Percentiles rank a stretch among this genome's conserved stretches.
Conservation (phyloP, 2,113 vertebrate species). For the Hydrolagus affinis region DNA sequence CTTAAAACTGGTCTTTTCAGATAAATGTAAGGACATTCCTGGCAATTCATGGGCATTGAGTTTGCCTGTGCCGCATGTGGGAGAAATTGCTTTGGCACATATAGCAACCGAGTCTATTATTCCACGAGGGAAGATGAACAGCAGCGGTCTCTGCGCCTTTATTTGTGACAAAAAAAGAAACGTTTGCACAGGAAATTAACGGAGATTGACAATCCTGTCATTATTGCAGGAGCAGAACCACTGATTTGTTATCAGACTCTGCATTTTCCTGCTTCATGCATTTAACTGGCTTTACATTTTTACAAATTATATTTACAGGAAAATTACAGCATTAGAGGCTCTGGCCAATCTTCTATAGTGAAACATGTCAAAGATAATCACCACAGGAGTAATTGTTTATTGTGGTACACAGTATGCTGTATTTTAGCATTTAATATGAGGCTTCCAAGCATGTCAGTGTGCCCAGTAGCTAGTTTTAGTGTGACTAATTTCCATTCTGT, state of each 20-base stretch:
- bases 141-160: slow-evolving; percentile 27
- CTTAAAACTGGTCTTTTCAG: slow-evolving; percentile 8
- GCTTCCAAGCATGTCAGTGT: slow-evolving; percentile 28
- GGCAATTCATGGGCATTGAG: slow-evolving; percentile 23
- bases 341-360: slow-evolving; percentile 28
- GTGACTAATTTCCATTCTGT: slow-evolving; percentile 32
- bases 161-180: slow-evolving; percentile 23
- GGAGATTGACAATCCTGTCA: slow-evolving; percentile 25
- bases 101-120: slow-evolving; percentile 6
- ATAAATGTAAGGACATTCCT: slow-evolving; percentile 29
- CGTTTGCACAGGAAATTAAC: slow-evolving; percentile 27
- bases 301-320: slow-evolving; percentile 32
- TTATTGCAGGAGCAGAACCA: slow-evolving; percentile 19
- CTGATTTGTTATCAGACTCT: slow-evolving; percentile 30
- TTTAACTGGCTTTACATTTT: slow-evolving; percentile 32
- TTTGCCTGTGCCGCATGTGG: slow-evolving; percentile 19
- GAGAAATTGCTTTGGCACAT: slow-evolving; percentile 22
- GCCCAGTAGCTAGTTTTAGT: slow-evolving; percentile 30
- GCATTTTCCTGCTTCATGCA: slow-evolving; percentile 24
- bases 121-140: slow-evolving; percentile 23
- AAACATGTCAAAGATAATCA: slow-evolving; percentile 33
- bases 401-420: slow-evolving; percentile 32
- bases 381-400: slow-evolving; percentile 31
- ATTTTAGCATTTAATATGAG: slow-evolving; percentile 28
- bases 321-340: slow-evolving; percentile 28